These are phyloP conservation scores for Pygmarrhopalites habei DNA, from an alignment of 1,140 invertebrate genomes.

Conservation along the genomic window DNA sequence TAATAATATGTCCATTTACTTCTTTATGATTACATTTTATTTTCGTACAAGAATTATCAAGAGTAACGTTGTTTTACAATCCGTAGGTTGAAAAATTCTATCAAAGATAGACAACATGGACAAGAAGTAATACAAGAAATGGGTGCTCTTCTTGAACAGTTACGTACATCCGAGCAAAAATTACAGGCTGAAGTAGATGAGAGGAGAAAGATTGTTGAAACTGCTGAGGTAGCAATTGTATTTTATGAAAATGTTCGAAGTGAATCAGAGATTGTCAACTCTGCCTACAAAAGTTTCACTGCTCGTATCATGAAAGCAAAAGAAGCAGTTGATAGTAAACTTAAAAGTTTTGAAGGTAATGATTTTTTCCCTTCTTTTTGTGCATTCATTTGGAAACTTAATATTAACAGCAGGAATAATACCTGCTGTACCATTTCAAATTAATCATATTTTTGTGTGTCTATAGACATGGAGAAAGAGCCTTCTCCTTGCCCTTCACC, in stretches of 20 bases:
- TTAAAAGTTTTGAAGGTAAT: conserved; percentile 35
- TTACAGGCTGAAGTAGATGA: conserved; percentile 36
- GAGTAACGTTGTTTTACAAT: no score
- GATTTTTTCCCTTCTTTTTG: no score
- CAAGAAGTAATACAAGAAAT: conserved; percentile 35
- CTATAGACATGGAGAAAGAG: conserved; percentile 33
- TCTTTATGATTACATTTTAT: no score
- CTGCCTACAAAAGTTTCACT: conserved; percentile 38
- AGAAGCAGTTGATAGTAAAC: conserved; percentile 31
- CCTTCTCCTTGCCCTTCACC: conserved; percentile 27
- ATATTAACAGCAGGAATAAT: no score
- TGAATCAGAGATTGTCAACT: conserved; percentile 37
- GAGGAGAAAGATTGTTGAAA: conserved; percentile 35
- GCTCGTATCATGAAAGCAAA: conserved; percentile 27
- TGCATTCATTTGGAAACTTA: no score
- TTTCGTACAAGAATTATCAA: no score
- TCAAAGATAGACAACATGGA: conserved; percentile 36
- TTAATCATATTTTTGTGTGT: no score
- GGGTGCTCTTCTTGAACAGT: conserved; percentile 24
- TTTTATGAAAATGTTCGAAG: conserved; percentile 37
- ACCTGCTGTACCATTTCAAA: no score
- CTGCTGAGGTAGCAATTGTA: conserved; percentile 36
- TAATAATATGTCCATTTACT: no score
- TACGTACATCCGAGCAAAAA: conserved; percentile 25
- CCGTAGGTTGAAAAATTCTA: conserved; percentile 28